Base-by-base conservation (phyloP, 1,140 invertebrate genomes). In the Ooceraea biroi region DNA sequence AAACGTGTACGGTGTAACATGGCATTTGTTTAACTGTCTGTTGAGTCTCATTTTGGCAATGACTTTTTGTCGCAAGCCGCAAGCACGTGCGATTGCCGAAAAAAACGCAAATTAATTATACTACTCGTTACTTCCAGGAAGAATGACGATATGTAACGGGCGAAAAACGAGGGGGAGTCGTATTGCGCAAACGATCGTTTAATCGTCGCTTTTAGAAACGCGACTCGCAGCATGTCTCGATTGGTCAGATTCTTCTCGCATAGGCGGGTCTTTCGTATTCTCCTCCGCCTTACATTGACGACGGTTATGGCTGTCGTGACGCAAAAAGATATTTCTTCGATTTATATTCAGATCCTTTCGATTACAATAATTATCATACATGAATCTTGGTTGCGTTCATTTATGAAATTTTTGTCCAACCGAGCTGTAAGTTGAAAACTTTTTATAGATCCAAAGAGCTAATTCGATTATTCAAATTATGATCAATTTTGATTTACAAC, bases 201-300 rank as follows among this genome's bases (percentile, higher is more conserved):
- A 85, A 86, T 88, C 87, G 69, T 61, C 69, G 30, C 57, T 87
- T 86, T 88, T 83, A 84, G 84, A 84, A 78, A 85, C 76, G 17
- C 46, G 27, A 76, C 57, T 80, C 80, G 46, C 57, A 60, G 80
- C 66, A 87, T 84, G 65, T 57, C 68, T 87, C 68, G 89, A 93
- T 94, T 93, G 93, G 93, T 88, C 76, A 82, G 71, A 69, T 65
- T 77, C 60, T 58, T 73, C 50, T 69, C 76, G 52, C 50, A 92
- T 89, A 93, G 93, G 93, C 93, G 93, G 89, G 89, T 69, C 92
- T 85, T 84, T 27, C 36, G 44, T 61, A 74, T 72, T 89, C 87
- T 91, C 90, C 92, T 91, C 92, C 93, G 91, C 92, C 93, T 91
- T 73, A 82, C 71, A 74, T 88, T 88, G 57, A 85, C 87, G 85